These are phyloP conservation scores for Tenrec ecaudatus DNA, from an alignment of 2,113 vertebrate species.

Conservation along the genomic window DNA sequence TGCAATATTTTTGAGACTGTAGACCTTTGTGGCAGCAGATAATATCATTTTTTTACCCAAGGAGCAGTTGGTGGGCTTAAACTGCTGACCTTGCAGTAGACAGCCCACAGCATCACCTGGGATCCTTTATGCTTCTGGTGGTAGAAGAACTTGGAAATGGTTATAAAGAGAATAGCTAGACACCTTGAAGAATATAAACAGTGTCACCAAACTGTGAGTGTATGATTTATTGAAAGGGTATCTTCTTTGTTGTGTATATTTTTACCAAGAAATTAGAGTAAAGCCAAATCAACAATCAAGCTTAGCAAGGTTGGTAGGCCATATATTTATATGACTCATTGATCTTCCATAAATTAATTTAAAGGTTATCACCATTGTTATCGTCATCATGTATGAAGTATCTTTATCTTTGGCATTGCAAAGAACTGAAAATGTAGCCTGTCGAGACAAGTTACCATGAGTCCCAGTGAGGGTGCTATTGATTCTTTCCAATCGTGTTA, in stretches of 20 bases:
- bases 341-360: conserved; percentile 11
- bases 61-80: too few species aligned
- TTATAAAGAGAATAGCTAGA: not conserved
- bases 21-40: too few species aligned
- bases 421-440: conserved; percentile 14
- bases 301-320: not conserved
- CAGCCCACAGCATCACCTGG: too few species aligned
- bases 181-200: not conserved
- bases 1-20: too few species aligned
- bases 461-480: not conserved
- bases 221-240: not conserved
- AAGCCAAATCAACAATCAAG: not conserved
- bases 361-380: conserved; percentile 29
- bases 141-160: not conserved
- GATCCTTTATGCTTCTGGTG: not conserved
- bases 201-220: not conserved
- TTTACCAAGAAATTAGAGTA: not conserved
- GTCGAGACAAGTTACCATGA: not conserved
- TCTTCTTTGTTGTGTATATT: not conserved
- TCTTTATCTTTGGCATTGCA: conserved; percentile 28
- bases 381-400: not conserved
- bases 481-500: conserved; percentile 13
- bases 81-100: too few species aligned
- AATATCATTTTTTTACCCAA: too few species aligned
- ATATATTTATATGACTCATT: not conserved